A percentile compares a stretch with the other conserved stretches of the same genome.
Evolutionary conservation across 2,888 invertebrate genomes (phyloP).

Genomic region (Teinopalpus imperialis): DNA sequence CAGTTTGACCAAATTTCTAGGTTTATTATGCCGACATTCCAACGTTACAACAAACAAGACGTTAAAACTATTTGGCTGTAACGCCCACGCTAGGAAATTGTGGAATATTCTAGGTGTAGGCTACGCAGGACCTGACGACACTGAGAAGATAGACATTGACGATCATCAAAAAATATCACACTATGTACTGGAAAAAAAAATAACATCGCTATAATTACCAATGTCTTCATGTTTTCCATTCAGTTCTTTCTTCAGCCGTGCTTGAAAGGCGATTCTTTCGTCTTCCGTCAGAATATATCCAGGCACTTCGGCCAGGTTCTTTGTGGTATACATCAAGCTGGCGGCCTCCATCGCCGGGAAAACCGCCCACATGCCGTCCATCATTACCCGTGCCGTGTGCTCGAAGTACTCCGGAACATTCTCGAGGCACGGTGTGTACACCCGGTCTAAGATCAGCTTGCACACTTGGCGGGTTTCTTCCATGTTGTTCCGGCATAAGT

Average conservation of each 20-base stretch:
- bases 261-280: conserved; percentile 28
- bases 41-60: no score
- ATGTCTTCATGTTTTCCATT: conserved; percentile 28
- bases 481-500: conserved; percentile 81
- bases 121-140: no score
- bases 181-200: no score
- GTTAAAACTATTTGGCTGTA: no score
- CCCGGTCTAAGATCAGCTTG: conserved; percentile 69
- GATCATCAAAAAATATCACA: no score
- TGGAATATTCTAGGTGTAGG: no score
- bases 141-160: no score
- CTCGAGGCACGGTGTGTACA: conserved; percentile 79
- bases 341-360: conserved; percentile 81
- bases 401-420: conserved; percentile 76
- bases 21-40: no score
- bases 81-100: no score
- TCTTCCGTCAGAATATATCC: conserved; percentile 54
- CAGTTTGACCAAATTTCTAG: no score
- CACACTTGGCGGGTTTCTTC: conserved; percentile 81
- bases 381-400: conserved; percentile 79
- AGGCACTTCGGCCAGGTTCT: conserved; percentile 65
- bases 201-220: conserved; percentile 24
- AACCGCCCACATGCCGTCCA: conserved; percentile 85
- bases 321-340: conserved; percentile 76
- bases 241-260: conserved; percentile 23